phyloP scores from a whole-genome alignment of 30 jellyfish, hydroid and myxozoan genomes.

The Hydra vulgaris region DNA sequence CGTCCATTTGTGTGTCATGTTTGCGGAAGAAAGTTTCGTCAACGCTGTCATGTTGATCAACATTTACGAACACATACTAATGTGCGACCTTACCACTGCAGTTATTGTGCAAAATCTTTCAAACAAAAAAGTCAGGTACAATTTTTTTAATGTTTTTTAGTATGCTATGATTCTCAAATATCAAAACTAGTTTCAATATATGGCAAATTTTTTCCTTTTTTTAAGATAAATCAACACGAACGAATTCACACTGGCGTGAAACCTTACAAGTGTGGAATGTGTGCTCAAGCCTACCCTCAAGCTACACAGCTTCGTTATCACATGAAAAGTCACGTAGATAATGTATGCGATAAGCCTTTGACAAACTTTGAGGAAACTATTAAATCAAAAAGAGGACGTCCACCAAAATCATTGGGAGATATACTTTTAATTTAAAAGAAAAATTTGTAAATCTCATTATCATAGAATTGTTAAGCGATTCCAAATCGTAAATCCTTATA shows the following conservation, averaged over 20 bases:
- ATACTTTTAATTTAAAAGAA: too few species aligned
- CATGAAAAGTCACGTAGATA: constrained; percentile 24
- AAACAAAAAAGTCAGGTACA: constrained; percentile 38
- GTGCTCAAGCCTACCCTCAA: constrained; percentile 36
- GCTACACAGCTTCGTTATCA: constrained; percentile 30
- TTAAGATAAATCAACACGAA: constrained; percentile 30
- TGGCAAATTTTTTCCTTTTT: neutral
- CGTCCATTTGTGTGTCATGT: constrained; percentile 23
- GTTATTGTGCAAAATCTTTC: constrained; percentile 22
- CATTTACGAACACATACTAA: constrained; percentile 32
- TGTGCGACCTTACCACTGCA: constrained; percentile 36
- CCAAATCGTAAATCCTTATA: too few species aligned
- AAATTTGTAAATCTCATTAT: too few species aligned
- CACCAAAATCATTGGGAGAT: constrained; percentile 1
- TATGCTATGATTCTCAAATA: too few species aligned
- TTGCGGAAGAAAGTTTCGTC: constrained; percentile 37
- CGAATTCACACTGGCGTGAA: constrained; percentile 36
- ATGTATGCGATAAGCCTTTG: neutral
- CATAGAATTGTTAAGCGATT: too few species aligned
- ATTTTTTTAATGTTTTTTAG: neutral
- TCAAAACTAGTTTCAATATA: neutral
- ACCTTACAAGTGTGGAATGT: constrained; percentile 27
- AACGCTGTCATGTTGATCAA: constrained; percentile 24
- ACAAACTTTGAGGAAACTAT: neutral
- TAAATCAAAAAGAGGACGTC: neutral